A percentile compares a stretch with the other conserved stretches of the same genome.
Conservation (phyloP, 2,888 invertebrate genomes). For the Yponomeuta cagnagella region DNA sequence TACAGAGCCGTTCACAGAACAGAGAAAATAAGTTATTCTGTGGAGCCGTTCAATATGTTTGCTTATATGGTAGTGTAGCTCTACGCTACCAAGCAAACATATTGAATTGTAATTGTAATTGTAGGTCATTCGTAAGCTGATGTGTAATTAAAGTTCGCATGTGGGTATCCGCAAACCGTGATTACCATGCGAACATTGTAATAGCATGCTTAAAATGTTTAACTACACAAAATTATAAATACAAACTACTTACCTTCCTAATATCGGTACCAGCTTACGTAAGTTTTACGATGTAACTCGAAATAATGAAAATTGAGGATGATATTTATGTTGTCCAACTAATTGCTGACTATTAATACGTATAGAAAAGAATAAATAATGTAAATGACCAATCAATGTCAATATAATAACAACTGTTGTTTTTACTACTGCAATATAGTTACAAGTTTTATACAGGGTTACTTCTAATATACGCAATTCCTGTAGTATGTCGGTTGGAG, state of each 20-base stretch:
- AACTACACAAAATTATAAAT: background rate
- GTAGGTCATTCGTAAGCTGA: background rate
- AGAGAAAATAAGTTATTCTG: too few relatives aligned
- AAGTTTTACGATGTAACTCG: background rate
- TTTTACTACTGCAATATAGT: too few relatives aligned
- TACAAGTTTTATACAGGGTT: too few relatives aligned
- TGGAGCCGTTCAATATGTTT: too few relatives aligned
- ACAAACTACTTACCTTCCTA: background rate
- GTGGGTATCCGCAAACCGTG: background rate
- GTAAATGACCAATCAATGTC: too few relatives aligned
- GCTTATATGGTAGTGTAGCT: too few relatives aligned
- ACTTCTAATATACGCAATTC: too few relatives aligned
- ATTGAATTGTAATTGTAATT: background rate
- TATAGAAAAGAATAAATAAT: background rate
- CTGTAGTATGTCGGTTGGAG: too few relatives aligned
- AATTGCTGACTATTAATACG: background rate
- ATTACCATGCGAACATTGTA: background rate
- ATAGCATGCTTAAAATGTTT: background rate
- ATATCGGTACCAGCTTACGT: background rate
- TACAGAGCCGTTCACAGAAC: too few relatives aligned
- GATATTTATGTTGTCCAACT: background rate
- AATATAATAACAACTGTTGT: too few relatives aligned
- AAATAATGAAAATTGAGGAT: background rate
- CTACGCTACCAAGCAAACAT: background rate
- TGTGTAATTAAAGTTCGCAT: background rate